Evolutionary conservation across 1,140 invertebrate species (phyloP).

Genomic region (Mamestra configurata): DNA sequence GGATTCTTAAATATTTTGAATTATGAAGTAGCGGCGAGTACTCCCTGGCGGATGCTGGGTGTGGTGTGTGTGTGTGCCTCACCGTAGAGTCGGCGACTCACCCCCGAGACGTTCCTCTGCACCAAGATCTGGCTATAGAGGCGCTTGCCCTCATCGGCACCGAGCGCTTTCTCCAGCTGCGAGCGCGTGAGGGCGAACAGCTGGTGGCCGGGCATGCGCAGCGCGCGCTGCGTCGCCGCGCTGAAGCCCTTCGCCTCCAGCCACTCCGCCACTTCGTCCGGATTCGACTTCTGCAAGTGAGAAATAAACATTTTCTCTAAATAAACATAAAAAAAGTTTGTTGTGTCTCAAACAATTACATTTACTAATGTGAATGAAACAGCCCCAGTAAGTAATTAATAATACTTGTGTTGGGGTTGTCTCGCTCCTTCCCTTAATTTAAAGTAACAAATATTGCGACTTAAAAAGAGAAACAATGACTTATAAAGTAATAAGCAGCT

Average conservation of each 20-base stretch:
- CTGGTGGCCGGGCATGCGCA: slow-evolving; percentile 91
- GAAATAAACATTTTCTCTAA: neutral
- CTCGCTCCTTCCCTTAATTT: too few species aligned
- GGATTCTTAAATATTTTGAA: too few species aligned
- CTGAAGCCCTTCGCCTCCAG: slow-evolving; percentile 93
- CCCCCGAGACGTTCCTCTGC: slow-evolving; percentile 93
- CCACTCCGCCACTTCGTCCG: slow-evolving; percentile 92
- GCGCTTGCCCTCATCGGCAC: slow-evolving; percentile 91
- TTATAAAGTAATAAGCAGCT: too few species aligned
- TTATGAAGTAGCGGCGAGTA: too few species aligned
- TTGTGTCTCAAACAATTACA: too few species aligned
- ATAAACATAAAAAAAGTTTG: too few species aligned
- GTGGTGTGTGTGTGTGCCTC: neutral
- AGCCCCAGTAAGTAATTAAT: too few species aligned
- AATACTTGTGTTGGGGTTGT: too few species aligned
- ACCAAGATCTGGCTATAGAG: slow-evolving; percentile 93
- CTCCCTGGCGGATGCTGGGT: neutral
- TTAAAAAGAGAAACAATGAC: too few species aligned
- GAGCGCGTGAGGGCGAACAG: slow-evolving; percentile 90
- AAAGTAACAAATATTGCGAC: too few species aligned
- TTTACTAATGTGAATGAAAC: too few species aligned
- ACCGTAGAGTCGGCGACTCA: slow-evolving; percentile 81
- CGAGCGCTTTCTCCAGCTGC: slow-evolving; percentile 91
- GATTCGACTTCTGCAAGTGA: slow-evolving; percentile 75
- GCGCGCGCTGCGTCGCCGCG: slow-evolving; percentile 89